These are phyloP conservation scores for Drosophila paulistorum DNA, from an alignment of 1,140 invertebrate genomes.

Conservation along the genomic window DNA sequence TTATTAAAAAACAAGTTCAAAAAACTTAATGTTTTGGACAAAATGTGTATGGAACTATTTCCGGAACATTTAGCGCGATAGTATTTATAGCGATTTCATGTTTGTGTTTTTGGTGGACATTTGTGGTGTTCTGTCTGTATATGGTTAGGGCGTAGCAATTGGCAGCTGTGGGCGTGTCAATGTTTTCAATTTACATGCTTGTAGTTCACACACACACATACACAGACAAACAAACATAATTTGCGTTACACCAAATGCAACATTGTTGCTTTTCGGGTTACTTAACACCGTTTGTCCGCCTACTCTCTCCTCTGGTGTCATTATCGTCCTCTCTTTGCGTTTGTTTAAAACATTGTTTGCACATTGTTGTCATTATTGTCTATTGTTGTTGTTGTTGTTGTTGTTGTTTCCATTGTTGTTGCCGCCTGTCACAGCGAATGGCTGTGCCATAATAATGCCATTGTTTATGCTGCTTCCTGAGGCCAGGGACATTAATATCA, in stretches of 20 bases:
- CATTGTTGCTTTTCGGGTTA: slow-evolving; percentile 48
- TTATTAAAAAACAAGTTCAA: background rate
- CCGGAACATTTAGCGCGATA: background rate
- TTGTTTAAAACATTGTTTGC: slow-evolving; percentile 73
- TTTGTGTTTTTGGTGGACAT: slow-evolving; percentile 31
- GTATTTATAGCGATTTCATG: slow-evolving; percentile 7
- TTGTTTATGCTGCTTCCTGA: slow-evolving; percentile 74
- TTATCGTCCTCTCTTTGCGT: background rate
- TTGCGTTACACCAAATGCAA: slow-evolving; percentile 28
- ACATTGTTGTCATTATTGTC: slow-evolving; percentile 68
- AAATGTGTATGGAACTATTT: background rate
- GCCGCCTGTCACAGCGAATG: slow-evolving; percentile 30
- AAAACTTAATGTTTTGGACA: background rate
- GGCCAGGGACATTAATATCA: slow-evolving; percentile 66
- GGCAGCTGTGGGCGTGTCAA: slow-evolving; percentile 61
- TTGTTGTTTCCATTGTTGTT: slow-evolving; percentile 23
- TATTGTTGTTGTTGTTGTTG: slow-evolving; percentile 34
- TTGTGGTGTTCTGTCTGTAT: slow-evolving; percentile 7
- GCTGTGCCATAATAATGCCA: slow-evolving; percentile 58
- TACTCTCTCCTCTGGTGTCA: slow-evolving; percentile 13
- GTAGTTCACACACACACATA: slow-evolving; percentile 60
- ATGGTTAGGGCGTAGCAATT: slow-evolving; percentile 1
- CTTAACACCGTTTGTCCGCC: slow-evolving; percentile 5
- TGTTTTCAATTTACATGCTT: slow-evolving; percentile 73
- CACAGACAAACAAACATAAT: background rate